Base-by-base conservation (phyloP, 2,888 invertebrate genomes). In the Emmelina monodactyla region DNA sequence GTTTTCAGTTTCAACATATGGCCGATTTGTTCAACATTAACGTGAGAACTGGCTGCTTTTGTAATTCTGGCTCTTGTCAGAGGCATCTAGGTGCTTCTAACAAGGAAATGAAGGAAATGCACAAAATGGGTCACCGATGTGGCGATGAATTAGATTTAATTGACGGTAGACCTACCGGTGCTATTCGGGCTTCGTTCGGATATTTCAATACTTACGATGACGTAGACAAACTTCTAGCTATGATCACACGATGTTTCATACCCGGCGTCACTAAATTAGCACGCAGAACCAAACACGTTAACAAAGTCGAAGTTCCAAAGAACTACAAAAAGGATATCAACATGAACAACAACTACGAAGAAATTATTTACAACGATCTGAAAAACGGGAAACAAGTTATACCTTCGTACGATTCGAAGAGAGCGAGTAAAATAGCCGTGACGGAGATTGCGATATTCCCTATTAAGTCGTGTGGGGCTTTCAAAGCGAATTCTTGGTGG, bases 11-110 rank as follows among this genome's bases (percentile, higher is more conserved):
- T 39, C 86, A 92, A 53, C 91, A 94, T 54, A 87, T 97, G 81
- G 91, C 95, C 0, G 88, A 92, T 46, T 72, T 96, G 34, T 89
- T 93, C 59, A 88, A 89, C 49, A 89, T 98, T 33, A 88, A 89
- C 47, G 63, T 98, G 28, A 84, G 98, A 43, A 94, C 94, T 1
- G 98, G 98, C 0, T 97, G 97, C 61, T 95, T 97, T 62, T 98
- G 98, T 64, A 98, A 98, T 73, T 90, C 95, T 1, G 98, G 97
- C 10, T 91, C 96, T 2, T 97, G 97, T 58, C 92, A 95, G 60
- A 75, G 86, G 32, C 90, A 91, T 54, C 73, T 97, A 31, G 66
- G 79, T 5, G 73, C 94, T 6, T 81, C 85, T 0, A 83, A 88
- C 34, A 76, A 84, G 10, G 87, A 91, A 36, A 80, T 96, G 45